A percentile compares a stretch with the other conserved stretches of the same genome.
Evolutionary conservation across 2,113 vertebrate genomes (phyloP).

Genomic region (Beaufortia kweichowensis): DNA sequence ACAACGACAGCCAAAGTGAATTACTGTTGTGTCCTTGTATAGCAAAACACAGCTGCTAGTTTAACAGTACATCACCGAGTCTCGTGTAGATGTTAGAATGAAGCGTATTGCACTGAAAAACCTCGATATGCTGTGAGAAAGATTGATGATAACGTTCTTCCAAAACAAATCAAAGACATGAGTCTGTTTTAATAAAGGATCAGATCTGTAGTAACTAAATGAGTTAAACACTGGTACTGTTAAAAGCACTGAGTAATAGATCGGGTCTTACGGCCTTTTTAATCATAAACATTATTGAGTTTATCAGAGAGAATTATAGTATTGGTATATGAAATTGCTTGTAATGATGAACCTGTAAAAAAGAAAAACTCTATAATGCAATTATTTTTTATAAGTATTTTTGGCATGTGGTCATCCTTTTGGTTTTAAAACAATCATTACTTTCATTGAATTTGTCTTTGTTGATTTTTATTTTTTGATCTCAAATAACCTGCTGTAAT

Average conservation of each 20-base stretch:
- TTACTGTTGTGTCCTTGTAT: slow-evolving; percentile 43
- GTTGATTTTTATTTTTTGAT: slow-evolving; percentile 72
- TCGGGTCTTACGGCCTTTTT: slow-evolving; percentile 52
- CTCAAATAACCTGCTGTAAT: slow-evolving; percentile 65
- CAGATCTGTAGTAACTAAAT: slow-evolving; percentile 19
- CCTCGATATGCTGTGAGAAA: slow-evolving; percentile 12
- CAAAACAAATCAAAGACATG: slow-evolving; percentile 23
- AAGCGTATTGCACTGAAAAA: slow-evolving; percentile 51
- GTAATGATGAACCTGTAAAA: slow-evolving; percentile 78
- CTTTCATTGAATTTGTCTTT: slow-evolving; percentile 80
- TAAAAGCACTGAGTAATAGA: slow-evolving; percentile 28
- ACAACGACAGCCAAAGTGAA: slow-evolving; percentile 43
- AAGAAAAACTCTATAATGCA: slow-evolving; percentile 76
- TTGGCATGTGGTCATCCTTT: slow-evolving; percentile 80
- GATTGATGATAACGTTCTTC: slow-evolving; percentile 40
- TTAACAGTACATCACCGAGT: background rate
- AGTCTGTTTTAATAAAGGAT: too few species aligned
- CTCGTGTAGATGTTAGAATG: slow-evolving; percentile 39
- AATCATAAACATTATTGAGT: slow-evolving; percentile 54
- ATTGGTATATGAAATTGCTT: slow-evolving; percentile 68
- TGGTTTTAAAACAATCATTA: slow-evolving; percentile 68
- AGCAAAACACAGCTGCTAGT: slow-evolving; percentile 43
- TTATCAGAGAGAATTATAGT: slow-evolving; percentile 54
- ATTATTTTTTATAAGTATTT: slow-evolving; percentile 82
- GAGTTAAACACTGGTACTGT: slow-evolving; percentile 46